A percentile compares a stretch with the other conserved stretches of the same genome.
Evolutionary conservation across 2,113 vertebrate species (phyloP).

Genomic region (Tetrax tetrax): DNA sequence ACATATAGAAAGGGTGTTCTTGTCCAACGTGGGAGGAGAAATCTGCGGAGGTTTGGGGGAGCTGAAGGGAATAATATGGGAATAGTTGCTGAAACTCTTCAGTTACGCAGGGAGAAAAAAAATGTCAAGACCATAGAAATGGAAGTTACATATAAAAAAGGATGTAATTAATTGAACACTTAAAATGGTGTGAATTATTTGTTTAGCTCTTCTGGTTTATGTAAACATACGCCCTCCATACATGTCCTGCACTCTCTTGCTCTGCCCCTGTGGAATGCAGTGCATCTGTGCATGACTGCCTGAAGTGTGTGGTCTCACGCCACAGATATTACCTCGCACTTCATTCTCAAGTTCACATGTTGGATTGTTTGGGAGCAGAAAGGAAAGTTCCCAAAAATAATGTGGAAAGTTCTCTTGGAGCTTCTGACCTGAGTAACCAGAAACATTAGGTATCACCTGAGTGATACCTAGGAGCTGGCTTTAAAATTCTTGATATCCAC

Average conservation of each 20-base stretch:
- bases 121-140: background rate
- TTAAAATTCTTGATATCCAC: background rate
- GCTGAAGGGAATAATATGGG: rapidly evolving
- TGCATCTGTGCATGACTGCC: background rate
- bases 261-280: background rate
- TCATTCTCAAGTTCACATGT: background rate
- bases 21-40: background rate
- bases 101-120: background rate
- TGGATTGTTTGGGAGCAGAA: background rate
- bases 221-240: rapidly evolving
- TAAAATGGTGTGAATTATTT: background rate
- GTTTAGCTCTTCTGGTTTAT: background rate
- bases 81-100: background rate
- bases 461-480: background rate
- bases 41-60: background rate
- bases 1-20: background rate
- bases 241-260: rapidly evolving
- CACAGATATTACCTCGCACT: background rate
- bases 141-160: background rate
- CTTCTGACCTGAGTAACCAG: background rate
- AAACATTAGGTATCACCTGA: background rate
- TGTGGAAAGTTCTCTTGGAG: background rate
- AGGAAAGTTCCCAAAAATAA: background rate
- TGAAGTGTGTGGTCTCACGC: background rate
- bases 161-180: background rate